Evolutionary conservation across 2,797 vertebrate species (phyloP).

Genomic region (Serranus cabrilla): DNA sequence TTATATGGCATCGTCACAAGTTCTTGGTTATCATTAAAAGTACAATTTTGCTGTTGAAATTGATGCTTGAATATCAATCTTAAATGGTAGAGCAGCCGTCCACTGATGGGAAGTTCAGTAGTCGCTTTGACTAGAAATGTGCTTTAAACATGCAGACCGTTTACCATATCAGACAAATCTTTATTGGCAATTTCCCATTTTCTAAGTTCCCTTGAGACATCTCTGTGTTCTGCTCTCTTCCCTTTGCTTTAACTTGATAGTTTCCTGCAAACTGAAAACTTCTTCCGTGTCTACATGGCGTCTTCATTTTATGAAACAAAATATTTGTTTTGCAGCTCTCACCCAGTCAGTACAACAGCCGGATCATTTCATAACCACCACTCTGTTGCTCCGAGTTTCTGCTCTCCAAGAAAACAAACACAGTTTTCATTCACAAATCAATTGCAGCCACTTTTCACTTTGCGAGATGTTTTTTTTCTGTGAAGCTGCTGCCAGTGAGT

Average conservation of each 20-base stretch:
- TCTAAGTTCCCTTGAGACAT: fast-evolving
- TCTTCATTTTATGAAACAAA: background rate
- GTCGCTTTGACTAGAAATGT: too few relatives aligned
- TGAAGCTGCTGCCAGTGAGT: background rate
- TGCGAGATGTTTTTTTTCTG: background rate
- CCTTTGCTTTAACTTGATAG: background rate
- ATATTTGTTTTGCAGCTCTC: background rate
- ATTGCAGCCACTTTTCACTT: background rate
- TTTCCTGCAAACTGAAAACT: background rate
- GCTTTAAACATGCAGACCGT: too few relatives aligned
- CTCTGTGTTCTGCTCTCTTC: background rate
- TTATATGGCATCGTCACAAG: background rate
- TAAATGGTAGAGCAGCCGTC: too few relatives aligned
- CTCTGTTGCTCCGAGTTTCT: background rate
- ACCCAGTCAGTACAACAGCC: background rate
- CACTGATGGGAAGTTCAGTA: too few relatives aligned
- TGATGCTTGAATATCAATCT: background rate
- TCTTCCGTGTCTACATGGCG: background rate
- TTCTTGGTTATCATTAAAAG: background rate
- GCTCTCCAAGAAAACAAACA: background rate
- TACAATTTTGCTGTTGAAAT: too few relatives aligned
- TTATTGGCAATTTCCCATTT: background rate
- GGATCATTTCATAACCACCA: background rate
- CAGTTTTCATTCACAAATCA: background rate
- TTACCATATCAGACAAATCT: background rate